Percentiles rank a stretch among this genome's conserved stretches.
phyloP scores from a whole-genome alignment of 1,140 invertebrate genomes.

The Bombyx mandarina region DNA sequence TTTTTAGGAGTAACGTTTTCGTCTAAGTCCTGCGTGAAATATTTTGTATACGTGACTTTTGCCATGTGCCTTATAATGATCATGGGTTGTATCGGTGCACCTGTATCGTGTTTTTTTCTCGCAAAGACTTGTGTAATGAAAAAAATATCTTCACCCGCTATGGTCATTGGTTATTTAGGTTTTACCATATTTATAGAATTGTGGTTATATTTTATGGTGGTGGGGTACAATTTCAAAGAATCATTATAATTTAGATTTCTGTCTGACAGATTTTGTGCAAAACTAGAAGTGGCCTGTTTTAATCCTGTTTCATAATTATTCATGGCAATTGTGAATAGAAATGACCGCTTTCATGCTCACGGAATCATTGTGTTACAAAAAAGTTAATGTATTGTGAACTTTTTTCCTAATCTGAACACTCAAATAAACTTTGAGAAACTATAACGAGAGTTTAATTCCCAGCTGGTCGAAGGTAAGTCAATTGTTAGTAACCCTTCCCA shows the following conservation, averaged over 20 bases:
- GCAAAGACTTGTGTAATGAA: conserved; percentile 22
- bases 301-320: too few relatives aligned
- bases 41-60: conserved; percentile 17
- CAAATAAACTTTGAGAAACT: too few relatives aligned
- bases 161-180: conserved; percentile 14
- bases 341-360: too few relatives aligned
- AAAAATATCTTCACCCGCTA: conserved; percentile 14
- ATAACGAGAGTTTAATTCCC: too few relatives aligned
- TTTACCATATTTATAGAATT: conserved; percentile 14
- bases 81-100: conserved; percentile 12
- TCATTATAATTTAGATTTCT: background rate
- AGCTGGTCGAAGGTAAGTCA: too few relatives aligned
- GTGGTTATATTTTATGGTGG: conserved; percentile 36
- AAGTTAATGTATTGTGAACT: too few relatives aligned
- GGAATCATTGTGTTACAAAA: too few relatives aligned
- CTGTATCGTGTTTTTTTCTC: conserved; percentile 26
- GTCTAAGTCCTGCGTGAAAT: conserved; percentile 6
- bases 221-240: conserved; percentile 17
- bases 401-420: too few relatives aligned
- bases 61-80: conserved; percentile 23
- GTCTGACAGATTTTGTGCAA: too few relatives aligned
- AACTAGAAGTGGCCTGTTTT: too few relatives aligned
- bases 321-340: too few relatives aligned
- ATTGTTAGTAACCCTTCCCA: too few relatives aligned
- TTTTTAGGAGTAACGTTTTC: conserved; percentile 23